These are phyloP conservation scores for Penaeus indicus DNA, from an alignment of 1,140 invertebrate species.

Conservation along the genomic window DNA sequence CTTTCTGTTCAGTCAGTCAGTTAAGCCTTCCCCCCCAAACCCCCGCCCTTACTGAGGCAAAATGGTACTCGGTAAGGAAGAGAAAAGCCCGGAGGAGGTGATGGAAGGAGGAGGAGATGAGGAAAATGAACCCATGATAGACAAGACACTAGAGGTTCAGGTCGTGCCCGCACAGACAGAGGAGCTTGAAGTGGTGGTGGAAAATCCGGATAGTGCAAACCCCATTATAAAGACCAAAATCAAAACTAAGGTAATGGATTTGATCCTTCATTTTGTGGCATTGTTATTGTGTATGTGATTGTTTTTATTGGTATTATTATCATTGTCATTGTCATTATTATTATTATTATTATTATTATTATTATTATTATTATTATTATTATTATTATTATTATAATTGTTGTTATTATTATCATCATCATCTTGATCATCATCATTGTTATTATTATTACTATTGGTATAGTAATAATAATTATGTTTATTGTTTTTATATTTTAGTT, in stretches of 20 bases:
- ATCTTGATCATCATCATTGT: no score
- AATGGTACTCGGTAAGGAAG: conserved; percentile 2
- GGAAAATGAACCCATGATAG: conserved; percentile 16
- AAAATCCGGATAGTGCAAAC: conserved; percentile 14
- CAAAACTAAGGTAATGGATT: conserved; percentile 22
- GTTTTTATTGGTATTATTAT: no score
- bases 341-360: no score
- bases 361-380: no score
- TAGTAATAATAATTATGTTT: no score
- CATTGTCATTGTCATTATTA: no score
- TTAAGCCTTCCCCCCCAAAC: background rate
- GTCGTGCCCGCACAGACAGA: conserved; percentile 6
- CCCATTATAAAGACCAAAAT: conserved; percentile 11
- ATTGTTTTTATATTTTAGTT: no score
- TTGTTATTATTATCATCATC: no score
- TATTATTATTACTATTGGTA: no score
- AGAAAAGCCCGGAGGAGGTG: background rate
- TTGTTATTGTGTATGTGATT: no score
- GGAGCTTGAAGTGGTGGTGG: conserved; percentile 10
- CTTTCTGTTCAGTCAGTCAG: background rate
- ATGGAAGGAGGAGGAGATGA: background rate
- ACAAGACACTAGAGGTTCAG: conserved; percentile 7
- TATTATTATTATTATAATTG: no score
- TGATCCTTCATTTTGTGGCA: background rate
- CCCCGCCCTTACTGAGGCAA: background rate